Evolutionary conservation across 2,113 vertebrate species (phyloP).

Genomic region (Burhinus bistriatus): DNA sequence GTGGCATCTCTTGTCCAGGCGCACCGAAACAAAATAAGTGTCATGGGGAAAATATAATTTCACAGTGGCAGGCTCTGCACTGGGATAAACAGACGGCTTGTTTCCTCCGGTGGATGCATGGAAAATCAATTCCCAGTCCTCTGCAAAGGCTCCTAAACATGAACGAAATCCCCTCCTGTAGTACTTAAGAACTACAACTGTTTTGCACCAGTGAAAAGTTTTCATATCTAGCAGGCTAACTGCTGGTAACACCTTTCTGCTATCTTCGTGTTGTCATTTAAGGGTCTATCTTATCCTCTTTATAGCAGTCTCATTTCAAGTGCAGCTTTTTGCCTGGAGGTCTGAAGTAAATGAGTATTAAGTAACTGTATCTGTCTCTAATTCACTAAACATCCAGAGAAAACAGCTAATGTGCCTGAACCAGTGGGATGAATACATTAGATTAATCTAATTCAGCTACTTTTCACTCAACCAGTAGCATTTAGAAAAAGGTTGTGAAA

Average conservation of each 20-base stretch:
- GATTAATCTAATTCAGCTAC: conserved; percentile 45
- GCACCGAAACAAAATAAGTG: background rate
- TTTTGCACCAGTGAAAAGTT: background rate
- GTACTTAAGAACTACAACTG: background rate
- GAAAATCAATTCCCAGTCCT: conserved; percentile 55
- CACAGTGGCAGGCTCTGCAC: conserved; percentile 26
- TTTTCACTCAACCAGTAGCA: conserved; percentile 6
- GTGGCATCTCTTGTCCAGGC: conserved; percentile 26
- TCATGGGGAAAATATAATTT: conserved; percentile 57
- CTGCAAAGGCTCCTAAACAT: background rate
- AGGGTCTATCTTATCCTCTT: background rate
- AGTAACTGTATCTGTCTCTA: conserved; percentile 44
- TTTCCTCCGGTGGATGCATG: conserved; percentile 26
- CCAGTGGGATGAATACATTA: conserved; percentile 9
- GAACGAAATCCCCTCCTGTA: background rate
- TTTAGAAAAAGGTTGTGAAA: background rate
- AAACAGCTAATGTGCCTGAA: conserved; percentile 32
- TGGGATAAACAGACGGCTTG: conserved; percentile 3
- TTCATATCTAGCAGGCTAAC: background rate
- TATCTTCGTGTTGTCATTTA: background rate
- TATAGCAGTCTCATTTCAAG: background rate
- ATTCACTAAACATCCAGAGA: conserved; percentile 39
- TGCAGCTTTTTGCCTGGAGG: background rate
- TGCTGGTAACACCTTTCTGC: background rate
- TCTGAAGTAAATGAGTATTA: conserved; percentile 19